Evolutionary conservation across 2,797 vertebrate species (phyloP).

Genomic region (Bovichtus variegatus): DNA sequence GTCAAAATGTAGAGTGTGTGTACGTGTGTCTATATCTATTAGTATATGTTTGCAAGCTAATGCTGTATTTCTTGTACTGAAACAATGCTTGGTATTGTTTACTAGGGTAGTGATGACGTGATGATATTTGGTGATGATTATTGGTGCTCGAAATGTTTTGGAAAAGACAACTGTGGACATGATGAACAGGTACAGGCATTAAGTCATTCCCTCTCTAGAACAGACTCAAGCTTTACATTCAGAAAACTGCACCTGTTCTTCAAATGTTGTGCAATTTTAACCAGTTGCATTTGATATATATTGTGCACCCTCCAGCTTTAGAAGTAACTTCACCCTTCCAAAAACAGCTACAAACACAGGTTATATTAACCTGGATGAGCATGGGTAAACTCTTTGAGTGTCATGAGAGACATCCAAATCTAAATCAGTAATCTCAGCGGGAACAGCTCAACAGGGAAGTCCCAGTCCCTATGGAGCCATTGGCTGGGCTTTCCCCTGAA

Average conservation of each 20-base stretch:
- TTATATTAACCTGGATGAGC: background rate
- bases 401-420: slow-evolving; percentile 26
- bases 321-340: background rate
- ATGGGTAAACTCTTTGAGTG: slow-evolving; percentile 7
- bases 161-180: background rate
- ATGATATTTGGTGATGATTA: background rate
- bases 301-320: background rate
- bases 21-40: background rate
- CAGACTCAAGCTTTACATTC: background rate
- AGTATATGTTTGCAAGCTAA: no score
- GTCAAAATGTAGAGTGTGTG: background rate
- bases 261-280: background rate
- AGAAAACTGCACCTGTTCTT: background rate
- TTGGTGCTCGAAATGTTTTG: background rate
- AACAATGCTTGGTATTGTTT: no score
- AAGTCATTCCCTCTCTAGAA: background rate
- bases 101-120: background rate
- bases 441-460: slow-evolving; percentile 8
- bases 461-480: background rate
- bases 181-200: background rate
- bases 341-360: slow-evolving; percentile 3
- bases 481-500: slow-evolving; percentile 19
- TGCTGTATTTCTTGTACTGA: background rate
- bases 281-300: background rate
- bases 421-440: slow-evolving; percentile 37